Percentiles rank a stretch among this genome's conserved stretches.
These are phyloP conservation scores for Dicerorhinus sumatrensis DNA, from an alignment of 2,113 vertebrate genomes.

Conservation along the genomic window DNA sequence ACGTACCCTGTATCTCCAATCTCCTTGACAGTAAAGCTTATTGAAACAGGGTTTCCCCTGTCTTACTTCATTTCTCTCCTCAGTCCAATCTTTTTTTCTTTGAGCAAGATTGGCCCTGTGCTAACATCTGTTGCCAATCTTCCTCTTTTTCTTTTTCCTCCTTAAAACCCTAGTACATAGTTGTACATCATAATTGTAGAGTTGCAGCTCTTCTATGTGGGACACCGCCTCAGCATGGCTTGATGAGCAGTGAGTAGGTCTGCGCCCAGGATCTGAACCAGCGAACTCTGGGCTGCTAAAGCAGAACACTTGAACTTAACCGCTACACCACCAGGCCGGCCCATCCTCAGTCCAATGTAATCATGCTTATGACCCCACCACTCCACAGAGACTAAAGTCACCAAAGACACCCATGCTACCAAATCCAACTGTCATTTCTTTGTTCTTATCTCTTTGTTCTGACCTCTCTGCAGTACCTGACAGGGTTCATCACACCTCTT, in stretches of 20 bases:
- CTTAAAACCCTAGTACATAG: too few species aligned
- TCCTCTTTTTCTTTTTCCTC: too few species aligned
- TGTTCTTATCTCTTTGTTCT: neutral
- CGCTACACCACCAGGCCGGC: too few species aligned
- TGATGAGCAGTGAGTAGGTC: too few species aligned
- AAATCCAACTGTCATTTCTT: constrained; percentile 16
- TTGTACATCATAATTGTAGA: too few species aligned
- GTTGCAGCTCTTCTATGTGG: too few species aligned
- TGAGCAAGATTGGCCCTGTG: too few species aligned
- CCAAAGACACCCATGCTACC: neutral
- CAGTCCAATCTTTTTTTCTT: neutral
- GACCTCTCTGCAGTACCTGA: neutral
- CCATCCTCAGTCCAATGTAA: neutral
- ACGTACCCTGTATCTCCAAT: neutral
- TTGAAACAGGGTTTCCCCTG: neutral
- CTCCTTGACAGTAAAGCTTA: neutral
- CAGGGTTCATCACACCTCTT: neutral
- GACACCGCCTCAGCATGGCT: too few species aligned
- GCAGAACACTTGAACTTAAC: too few species aligned
- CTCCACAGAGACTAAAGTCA: neutral
- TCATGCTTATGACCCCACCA: neutral
- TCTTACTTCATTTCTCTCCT: neutral
- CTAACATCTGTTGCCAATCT: too few species aligned
- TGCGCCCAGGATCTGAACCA: too few species aligned
- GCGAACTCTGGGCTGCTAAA: too few species aligned